Evolutionary conservation across 2,888 invertebrate genomes (phyloP), one percentile per base, ranked within the genome.

Genomic region (Strigamia transsilvanica): DNA sequence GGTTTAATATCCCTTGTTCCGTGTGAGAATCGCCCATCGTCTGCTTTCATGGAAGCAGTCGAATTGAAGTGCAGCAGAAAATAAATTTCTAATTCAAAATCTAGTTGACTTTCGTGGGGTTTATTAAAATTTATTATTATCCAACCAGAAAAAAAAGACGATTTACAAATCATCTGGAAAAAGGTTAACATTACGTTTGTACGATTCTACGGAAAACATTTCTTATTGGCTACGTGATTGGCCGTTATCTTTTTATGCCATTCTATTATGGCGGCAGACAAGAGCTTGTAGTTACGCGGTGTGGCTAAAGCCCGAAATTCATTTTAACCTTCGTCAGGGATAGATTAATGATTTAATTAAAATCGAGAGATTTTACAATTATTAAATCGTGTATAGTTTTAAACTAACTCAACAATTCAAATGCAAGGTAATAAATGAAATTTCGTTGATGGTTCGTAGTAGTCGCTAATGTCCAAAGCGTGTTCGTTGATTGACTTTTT

Each of bases 201-300:
- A 51, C n/a, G 12, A 51, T 18, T 3, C 18, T 51, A 6, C 15
- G n/a, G 51, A 18, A 51, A 18, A 51, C 51, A 18, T 18, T 18
- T 18, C 15, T 18, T 51, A 0, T 18, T 10, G 51, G 51, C 18
- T 10, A 4, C 12, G 10, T 61, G 61, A 61, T 61, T 61, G 61
- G 61, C 23, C 21, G 23, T 3, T 23, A 23, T 18, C 18, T 2
- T 61, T 56, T 61, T 61, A 61, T 61, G 61, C 61, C 61, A 61
- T 61, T 61, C 61, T 61, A 61, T 61, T 61, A 61, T 61, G 61
- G 61, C 61, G 61, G 61, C 21, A 61, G 61, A 61, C 61, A 61
- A 61, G 61, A 61, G 61, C 10, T 61, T 23, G 5, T 23, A 23
- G 61, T 18, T 61, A 51, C 10, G 18, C 61, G 13, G 18, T 12